Evolutionary conservation across 1,140 invertebrate genomes (phyloP), one percentile per base, ranked within the genome.

Genomic region (Drosophila tsacasi): DNA sequence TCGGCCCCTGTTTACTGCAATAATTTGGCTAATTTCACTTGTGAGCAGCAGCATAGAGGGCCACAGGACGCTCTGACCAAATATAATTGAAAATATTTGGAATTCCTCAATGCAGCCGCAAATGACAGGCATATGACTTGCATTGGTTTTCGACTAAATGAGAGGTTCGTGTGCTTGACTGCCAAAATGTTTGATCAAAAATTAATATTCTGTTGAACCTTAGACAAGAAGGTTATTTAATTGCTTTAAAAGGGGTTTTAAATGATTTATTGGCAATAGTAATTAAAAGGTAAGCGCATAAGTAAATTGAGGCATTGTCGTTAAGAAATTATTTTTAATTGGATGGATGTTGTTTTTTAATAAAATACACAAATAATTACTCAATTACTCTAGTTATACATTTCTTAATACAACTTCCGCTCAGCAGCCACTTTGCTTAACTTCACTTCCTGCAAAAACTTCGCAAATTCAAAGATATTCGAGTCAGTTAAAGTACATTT

Each of bases 21-120:
- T 90, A 90, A 90, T 90, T 90, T 90, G 85, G 85, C 85, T 85
- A 90, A 90, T 89, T 89, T 84, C 81, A 75, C 71, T 49, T 79
- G 25, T 61, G 68, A 71, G 37, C 40, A 61, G 62, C 27, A 52
- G n/a, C 6, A 39, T 25, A 17, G 7, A 27, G 23, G 17, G 13
- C 37, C 57, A 27, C 37, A 15, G 32, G 37, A 23, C 17, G 27
- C 2, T 40, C 37, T 15, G 49, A 42, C 59, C 81, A 64, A 71
- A 57, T 61, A 64, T 83, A 77, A 87, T 84, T 89, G 84, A 89
- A 89, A 84, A 89, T 89, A 84, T 63, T 73, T 78, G 32, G 66
- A 66, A 75, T 67, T 78, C 47, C 62, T 66, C 55, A 58, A 61
- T 46, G 47, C 54, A 49, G 42, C 69, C 47, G 47, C 64, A 81